These are phyloP conservation scores for Ataeniobius toweri DNA, from an alignment of 2,797 vertebrate species.

Conservation along the genomic window DNA sequence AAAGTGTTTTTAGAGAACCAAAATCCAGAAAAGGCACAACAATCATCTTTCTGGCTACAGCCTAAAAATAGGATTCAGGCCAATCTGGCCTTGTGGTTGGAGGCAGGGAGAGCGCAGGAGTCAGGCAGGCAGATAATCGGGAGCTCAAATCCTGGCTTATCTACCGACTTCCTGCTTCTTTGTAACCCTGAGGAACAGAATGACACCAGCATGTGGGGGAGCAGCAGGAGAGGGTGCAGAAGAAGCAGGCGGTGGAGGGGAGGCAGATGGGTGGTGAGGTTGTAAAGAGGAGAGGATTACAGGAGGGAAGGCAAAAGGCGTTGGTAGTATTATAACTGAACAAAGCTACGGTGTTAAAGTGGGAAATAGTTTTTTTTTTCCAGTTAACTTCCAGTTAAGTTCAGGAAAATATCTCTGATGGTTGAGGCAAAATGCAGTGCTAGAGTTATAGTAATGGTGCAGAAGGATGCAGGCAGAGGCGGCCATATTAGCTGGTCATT, in stretches of 20 bases:
- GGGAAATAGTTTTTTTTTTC: not conserved
- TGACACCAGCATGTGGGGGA: slow-evolving; percentile 63
- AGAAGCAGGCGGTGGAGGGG: slow-evolving; percentile 8
- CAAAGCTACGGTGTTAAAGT: not conserved
- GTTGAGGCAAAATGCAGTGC: not conserved
- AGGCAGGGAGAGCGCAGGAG: slow-evolving; percentile 55
- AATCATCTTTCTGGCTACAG: slow-evolving; percentile 52
- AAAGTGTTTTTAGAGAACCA: slow-evolving; percentile 38
- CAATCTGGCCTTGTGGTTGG: slow-evolving; percentile 63
- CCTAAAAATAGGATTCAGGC: slow-evolving; percentile 73
- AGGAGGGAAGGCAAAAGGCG: slow-evolving; percentile 9
- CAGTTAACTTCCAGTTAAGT: not conserved
- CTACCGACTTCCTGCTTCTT: slow-evolving; percentile 74
- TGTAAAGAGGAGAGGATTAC: not conserved
- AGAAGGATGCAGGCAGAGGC: not conserved
- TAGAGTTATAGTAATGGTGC: not conserved
- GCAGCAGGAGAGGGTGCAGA: slow-evolving; percentile 25
- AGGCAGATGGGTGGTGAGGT: slow-evolving; percentile 24
- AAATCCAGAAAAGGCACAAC: slow-evolving; percentile 26
- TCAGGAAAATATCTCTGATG: not conserved
- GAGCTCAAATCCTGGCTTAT: slow-evolving; percentile 80
- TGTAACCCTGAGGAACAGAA: slow-evolving; percentile 66
- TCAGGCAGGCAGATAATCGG: slow-evolving; percentile 77
- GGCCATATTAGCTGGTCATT: not conserved
- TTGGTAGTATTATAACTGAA: not conserved